A percentile compares a stretch with the other conserved stretches of the same genome.
Conservation (phyloP, 2,113 vertebrate genomes). For the Nestor notabilis region DNA sequence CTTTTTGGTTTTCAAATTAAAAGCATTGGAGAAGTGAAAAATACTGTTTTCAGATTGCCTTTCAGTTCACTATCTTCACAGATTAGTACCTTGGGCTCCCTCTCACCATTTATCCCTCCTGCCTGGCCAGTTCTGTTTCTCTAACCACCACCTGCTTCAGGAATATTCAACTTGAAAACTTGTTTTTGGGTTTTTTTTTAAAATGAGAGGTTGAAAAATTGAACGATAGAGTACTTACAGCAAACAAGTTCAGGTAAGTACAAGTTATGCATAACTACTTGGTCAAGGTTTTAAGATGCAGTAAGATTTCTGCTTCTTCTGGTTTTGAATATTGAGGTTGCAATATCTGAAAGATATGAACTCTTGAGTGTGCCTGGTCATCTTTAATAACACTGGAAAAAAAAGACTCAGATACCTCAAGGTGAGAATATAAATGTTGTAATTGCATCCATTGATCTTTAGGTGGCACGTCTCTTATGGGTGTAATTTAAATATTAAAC, state of each 20-base stretch:
- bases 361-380: not conserved
- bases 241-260: not conserved
- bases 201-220: not conserved
- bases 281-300: not conserved
- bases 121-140: not conserved
- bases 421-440: not conserved
- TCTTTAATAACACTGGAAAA: not conserved
- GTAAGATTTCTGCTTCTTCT: not conserved
- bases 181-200: not conserved
- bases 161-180: not conserved
- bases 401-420: not conserved
- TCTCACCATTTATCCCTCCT: not conserved
- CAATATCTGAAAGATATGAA: not conserved
- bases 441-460: not conserved
- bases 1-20: slow-evolving; percentile 10
- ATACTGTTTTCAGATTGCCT: not conserved
- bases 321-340: not conserved
- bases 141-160: not conserved
- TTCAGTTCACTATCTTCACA: not conserved
- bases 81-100: too few species aligned
- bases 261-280: not conserved
- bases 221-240: not conserved
- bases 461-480: not conserved
- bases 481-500: not conserved
- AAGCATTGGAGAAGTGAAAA: not conserved